Conservation (phyloP, 2,797 vertebrate genomes). For the Hybognathus amarus region DNA sequence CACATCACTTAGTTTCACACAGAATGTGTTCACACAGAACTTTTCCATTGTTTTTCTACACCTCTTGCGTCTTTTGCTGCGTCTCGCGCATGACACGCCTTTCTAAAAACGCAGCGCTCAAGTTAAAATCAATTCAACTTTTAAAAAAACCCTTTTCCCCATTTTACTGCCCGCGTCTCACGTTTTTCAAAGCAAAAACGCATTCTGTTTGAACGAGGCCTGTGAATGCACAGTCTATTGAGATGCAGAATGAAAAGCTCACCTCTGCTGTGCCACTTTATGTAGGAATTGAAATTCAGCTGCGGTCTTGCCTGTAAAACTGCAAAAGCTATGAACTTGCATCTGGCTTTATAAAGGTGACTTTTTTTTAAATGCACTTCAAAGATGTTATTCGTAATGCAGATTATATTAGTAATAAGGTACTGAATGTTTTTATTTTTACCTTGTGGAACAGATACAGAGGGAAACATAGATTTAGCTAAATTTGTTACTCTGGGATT, state of each 20-base stretch:
- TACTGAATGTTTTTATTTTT: background rate
- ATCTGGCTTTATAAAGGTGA: conserved; percentile 2
- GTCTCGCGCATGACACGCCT: too few relatives aligned
- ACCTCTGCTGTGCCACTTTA: conserved; percentile 1
- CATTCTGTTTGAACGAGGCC: too few relatives aligned
- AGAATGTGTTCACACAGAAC: too few relatives aligned
- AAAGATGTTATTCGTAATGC: background rate
- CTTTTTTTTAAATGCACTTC: background rate
- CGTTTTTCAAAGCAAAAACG: too few relatives aligned
- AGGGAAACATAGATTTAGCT: background rate
- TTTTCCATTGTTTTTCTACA: too few relatives aligned
- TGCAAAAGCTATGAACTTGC: conserved; percentile 15
- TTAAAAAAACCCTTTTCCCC: too few relatives aligned
- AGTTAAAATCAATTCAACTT: too few relatives aligned
- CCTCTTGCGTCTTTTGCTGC: too few relatives aligned
- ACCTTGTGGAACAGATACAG: background rate
- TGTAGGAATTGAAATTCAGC: background rate
- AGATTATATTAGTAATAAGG: background rate
- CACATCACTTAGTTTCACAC: background rate
- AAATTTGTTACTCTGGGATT: background rate
- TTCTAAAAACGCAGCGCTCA: too few relatives aligned
- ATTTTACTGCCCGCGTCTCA: too few relatives aligned
- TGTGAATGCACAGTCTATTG: background rate
- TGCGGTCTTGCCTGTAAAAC: conserved; percentile 1
- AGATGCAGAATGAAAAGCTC: conserved; percentile 1